Evolutionary conservation across 2,797 vertebrate genomes (phyloP).

Genomic region (Hypotaenidia okinawae): DNA sequence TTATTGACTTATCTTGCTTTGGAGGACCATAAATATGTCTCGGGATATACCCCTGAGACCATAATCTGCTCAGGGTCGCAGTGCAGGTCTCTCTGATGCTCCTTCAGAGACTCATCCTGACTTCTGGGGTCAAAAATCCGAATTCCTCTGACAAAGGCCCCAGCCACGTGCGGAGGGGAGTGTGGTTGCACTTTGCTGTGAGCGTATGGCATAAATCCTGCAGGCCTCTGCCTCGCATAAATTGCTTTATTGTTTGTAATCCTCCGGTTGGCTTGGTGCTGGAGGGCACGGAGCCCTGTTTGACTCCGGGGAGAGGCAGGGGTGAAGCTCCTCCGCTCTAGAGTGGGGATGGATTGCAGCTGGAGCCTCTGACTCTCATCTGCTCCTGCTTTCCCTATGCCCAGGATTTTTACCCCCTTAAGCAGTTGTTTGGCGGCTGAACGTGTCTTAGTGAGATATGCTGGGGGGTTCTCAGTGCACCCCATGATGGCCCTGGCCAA

Average conservation of each 20-base stretch:
- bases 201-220: background rate
- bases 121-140: constrained; percentile 28
- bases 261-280: fast-evolving
- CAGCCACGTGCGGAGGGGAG: background rate
- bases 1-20: constrained; percentile 65
- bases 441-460: background rate
- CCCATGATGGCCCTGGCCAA: background rate
- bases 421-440: background rate
- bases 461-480: background rate
- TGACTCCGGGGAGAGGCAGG: fast-evolving
- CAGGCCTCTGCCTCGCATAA: background rate
- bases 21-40: constrained; percentile 54
- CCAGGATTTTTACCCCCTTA: background rate
- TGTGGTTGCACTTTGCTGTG: background rate
- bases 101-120: constrained; percentile 16
- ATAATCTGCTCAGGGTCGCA: background rate
- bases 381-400: background rate
- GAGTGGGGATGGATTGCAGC: background rate
- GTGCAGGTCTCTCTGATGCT: constrained; percentile 21
- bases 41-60: background rate
- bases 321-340: background rate
- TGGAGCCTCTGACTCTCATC: background rate
- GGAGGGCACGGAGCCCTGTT: background rate
- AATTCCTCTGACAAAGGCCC: constrained; percentile 23
- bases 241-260: background rate